Evolutionary conservation across 35 echinoderm and acorn worm genomes (phyloP), one percentile per base, ranked within the genome.

Genomic region (Lytechinus pictus): DNA sequence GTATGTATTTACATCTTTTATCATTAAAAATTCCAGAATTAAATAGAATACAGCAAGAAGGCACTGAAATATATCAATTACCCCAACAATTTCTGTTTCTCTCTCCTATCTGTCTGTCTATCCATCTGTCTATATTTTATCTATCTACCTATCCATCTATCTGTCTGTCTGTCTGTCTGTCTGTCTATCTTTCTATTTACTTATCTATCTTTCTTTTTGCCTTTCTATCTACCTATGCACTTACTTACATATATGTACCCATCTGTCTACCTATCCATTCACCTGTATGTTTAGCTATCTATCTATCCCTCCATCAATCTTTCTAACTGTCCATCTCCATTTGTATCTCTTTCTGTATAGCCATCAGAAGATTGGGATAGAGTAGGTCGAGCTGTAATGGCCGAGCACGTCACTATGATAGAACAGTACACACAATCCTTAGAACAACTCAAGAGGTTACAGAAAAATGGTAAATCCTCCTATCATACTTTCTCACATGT

Each of bases 321-420:
- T 13, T 9, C 56, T 58, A 9, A 9, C 56, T 58, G 9, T 58
- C 56, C 13, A 9, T 57, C 55, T 57, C 55, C 55, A 57, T 57
- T 11, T 57, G 8, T 11, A 57, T 57, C 11, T 57, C 8, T 9
- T 13, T 9, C 56, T 58, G 9, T 86, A 55, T 57, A 99, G 98
- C 94, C 97, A 28, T 96, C 96, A 27, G 79, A 94, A 86, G 96
- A 99, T 8, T 99, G 95, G 95, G 98, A 99, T 53, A 92, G 86
- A 52, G 95, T 96, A n/a, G 93, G 96, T 55, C 87, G 92, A 94
- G 94, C 94, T 9, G 96, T 99, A 9, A 97, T 97, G 86, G 86
- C 94, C 52, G 96, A 97, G 29, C 98, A 99, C 79, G 94, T 99
- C 52, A 90, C 95, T 54, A 87, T 99, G 79, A 99, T 55, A 19